phyloP scores from a whole-genome alignment of 2,113 vertebrate species.

The Apeltes quadracus region DNA sequence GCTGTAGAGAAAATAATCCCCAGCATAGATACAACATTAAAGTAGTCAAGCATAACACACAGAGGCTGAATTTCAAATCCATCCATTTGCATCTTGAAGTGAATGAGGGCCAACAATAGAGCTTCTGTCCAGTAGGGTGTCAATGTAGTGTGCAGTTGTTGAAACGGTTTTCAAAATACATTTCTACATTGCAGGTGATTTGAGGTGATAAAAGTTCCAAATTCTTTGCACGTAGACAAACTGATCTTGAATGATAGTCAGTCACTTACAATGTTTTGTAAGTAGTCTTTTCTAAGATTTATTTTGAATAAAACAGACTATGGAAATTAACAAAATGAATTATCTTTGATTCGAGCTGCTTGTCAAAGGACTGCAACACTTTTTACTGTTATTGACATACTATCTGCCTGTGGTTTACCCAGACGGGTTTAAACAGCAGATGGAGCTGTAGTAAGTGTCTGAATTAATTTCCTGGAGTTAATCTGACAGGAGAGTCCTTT shows the following conservation, averaged over 20 bases:
- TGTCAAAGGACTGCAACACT: constrained; percentile 39
- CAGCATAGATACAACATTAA: constrained; percentile 82
- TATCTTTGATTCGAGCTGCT: constrained; percentile 48
- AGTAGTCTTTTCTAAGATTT: constrained; percentile 17
- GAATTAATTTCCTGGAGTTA: constrained; percentile 56
- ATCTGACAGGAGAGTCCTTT: constrained; percentile 49
- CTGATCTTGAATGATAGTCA: constrained; percentile 18
- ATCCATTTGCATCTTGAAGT: constrained; percentile 78
- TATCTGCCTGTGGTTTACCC: constrained; percentile 38
- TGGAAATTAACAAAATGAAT: constrained; percentile 32
- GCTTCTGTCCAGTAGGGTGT: constrained; percentile 50
- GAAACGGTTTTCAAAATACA: constrained; percentile 12
- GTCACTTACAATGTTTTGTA: constrained; percentile 18
- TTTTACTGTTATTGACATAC: constrained; percentile 29
- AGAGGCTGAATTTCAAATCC: constrained; percentile 80
- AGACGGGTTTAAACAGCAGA: constrained; percentile 61
- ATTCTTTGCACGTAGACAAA: constrained; percentile 14
- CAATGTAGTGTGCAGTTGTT: constrained; percentile 33
- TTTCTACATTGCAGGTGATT: constrained; percentile 39
- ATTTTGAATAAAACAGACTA: constrained; percentile 3
- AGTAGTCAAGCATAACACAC: constrained; percentile 82
- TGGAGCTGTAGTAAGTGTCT: constrained; percentile 64
- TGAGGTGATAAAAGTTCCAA: constrained; percentile 32
- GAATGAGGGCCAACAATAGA: constrained; percentile 74
- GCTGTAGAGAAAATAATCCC: constrained; percentile 82